These are phyloP conservation scores for Aplidium turbinatum DNA, from an alignment of 23 tunicate species.

Conservation along the genomic window DNA sequence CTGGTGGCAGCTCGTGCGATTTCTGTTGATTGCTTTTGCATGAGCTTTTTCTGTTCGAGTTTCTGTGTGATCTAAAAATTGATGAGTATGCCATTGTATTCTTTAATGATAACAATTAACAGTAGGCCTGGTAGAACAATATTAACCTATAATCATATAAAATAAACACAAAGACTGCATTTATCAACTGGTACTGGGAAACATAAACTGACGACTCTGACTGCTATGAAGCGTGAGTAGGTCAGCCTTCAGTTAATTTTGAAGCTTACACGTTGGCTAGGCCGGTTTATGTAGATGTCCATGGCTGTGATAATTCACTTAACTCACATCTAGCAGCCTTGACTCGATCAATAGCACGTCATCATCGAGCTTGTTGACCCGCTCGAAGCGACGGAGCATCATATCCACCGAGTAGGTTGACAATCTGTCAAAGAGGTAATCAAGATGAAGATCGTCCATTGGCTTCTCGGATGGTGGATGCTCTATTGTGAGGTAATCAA, in stretches of 20 bases:
- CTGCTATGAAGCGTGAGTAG: too few species aligned
- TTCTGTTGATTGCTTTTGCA: constrained; percentile 59
- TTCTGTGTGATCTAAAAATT: constrained; percentile 30
- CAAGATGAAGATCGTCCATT: constrained; percentile 79
- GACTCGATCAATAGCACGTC: constrained; percentile 67
- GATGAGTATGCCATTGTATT: too few species aligned
- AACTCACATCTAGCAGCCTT: constrained; percentile 55
- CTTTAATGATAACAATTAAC: too few species aligned
- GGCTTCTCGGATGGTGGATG: constrained; percentile 76
- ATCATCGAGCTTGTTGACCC: constrained; percentile 69
- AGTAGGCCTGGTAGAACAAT: too few species aligned
- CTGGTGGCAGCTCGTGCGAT: constrained; percentile 63
- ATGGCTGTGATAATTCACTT: constrained; percentile 4
- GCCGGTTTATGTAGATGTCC: constrained; percentile 19
- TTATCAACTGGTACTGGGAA: background rate
- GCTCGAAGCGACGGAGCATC: constrained; percentile 71
- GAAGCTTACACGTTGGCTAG: too few species aligned
- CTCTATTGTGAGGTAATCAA: constrained; percentile 85
- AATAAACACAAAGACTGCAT: too few species aligned
- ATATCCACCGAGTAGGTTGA: constrained; percentile 93
- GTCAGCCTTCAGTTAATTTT: too few species aligned
- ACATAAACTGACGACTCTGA: background rate
- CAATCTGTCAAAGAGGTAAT: constrained; percentile 67
- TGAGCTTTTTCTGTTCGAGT: constrained; percentile 36
- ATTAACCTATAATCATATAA: too few species aligned